These are phyloP conservation scores for Furcula furcula DNA, from an alignment of 2,888 invertebrate genomes.

Conservation along the genomic window DNA sequence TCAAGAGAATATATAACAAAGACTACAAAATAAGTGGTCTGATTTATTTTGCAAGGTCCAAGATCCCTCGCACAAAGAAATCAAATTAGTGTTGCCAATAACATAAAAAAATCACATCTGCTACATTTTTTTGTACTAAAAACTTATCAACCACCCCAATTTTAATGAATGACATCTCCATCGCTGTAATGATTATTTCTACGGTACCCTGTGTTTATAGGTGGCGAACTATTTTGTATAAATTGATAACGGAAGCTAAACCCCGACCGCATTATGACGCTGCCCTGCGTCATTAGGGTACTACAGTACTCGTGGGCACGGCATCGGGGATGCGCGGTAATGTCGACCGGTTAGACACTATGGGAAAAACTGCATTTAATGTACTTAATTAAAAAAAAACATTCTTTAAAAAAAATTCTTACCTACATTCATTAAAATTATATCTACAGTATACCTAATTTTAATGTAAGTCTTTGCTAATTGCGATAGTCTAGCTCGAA, in stretches of 20 bases:
- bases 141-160: conserved; percentile 24
- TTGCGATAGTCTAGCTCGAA: too few species aligned
- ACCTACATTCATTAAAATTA: too few species aligned
- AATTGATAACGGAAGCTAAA: conserved; percentile 58
- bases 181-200: conserved; percentile 17
- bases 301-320: conserved; percentile 46
- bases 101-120: conserved; percentile 1
- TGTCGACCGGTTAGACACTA: conserved; percentile 20
- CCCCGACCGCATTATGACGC: conserved; percentile 37
- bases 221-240: conserved; percentile 50
- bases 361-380: too few species aligned
- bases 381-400: too few species aligned
- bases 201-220: conserved; percentile 48
- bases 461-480: too few species aligned
- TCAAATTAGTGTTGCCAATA: too few species aligned
- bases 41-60: too few species aligned
- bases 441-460: too few species aligned
- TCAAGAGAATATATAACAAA: too few species aligned
- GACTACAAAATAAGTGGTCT: too few species aligned
- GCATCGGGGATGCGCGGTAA: conserved; percentile 17
- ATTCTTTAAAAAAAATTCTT: too few species aligned
- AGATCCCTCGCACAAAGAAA: too few species aligned
- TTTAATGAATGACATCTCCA: conserved; percentile 42
- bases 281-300: conserved; percentile 47
- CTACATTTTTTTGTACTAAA: conserved; percentile 9